Conservation (phyloP, 2,888 invertebrate species). For the Phytoseiulus persimilis region DNA sequence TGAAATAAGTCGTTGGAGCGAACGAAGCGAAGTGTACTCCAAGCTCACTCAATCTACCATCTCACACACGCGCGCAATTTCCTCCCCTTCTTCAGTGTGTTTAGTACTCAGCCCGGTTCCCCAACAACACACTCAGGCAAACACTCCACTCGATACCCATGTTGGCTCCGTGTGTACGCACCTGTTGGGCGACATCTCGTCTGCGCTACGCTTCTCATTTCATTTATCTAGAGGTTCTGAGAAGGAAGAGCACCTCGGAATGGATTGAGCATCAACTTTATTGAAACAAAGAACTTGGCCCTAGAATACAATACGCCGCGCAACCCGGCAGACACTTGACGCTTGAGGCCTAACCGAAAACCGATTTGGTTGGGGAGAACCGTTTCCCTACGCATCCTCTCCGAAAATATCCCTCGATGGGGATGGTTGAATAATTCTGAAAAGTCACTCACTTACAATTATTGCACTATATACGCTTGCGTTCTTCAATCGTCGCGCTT, state of each 20-base stretch:
- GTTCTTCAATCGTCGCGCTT: not conserved
- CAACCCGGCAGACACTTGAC: not conserved
- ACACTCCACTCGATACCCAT: not conserved
- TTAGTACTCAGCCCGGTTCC: not conserved
- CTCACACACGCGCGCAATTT: not conserved
- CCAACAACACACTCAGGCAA: not conserved
- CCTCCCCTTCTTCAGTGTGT: not conserved
- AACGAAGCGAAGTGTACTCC: conserved; percentile 5
- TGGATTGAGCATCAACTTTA: conserved; percentile 38
- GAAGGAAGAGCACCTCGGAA: not conserved
- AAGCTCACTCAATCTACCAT: not conserved
- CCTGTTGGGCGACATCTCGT: not conserved
- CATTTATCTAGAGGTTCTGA: not conserved
- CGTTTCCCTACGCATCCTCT: not conserved
- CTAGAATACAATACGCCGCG: not conserved
- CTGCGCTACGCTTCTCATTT: not conserved
- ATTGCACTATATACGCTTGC: not conserved
- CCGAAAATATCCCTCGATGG: not conserved
- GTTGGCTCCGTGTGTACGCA: not conserved
- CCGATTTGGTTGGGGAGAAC: not conserved
- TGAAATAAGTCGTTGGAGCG: not conserved
- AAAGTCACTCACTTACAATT: not conserved
- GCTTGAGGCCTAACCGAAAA: too few species aligned
- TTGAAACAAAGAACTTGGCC: conserved; percentile 22
- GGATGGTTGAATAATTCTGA: not conserved